phyloP scores from a whole-genome alignment of 2,113 vertebrate species.

The Columbina picui region DNA sequence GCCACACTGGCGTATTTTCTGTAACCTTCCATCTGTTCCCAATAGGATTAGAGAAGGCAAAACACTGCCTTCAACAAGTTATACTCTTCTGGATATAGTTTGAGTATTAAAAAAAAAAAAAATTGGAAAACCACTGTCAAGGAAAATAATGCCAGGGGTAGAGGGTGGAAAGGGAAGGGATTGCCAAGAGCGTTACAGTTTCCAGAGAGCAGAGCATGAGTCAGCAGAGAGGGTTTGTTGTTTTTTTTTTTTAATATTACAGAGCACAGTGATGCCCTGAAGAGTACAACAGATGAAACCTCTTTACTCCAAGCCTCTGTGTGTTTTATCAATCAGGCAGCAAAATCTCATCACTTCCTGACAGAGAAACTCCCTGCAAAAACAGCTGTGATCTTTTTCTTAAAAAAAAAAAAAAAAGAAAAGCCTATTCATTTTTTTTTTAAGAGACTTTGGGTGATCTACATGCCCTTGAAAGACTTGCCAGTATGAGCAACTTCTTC shows the following conservation, averaged over 20 bases:
- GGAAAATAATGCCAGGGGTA: background rate
- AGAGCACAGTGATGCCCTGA: background rate
- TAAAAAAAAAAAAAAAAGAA: too few relatives aligned
- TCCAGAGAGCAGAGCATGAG: conserved; percentile 19
- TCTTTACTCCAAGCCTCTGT: conserved; percentile 40
- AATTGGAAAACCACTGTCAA: background rate
- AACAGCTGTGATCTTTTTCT: conserved; percentile 21
- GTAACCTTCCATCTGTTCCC: background rate
- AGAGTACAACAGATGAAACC: conserved; percentile 29
- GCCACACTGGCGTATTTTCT: background rate
- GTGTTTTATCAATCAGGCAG: conserved; percentile 68
- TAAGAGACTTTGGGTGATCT: background rate
- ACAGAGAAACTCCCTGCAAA: conserved; percentile 25
- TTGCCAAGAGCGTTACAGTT: conserved; percentile 8
- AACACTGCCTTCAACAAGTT: background rate
- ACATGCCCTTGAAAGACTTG: background rate
- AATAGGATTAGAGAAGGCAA: background rate
- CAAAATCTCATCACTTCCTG: conserved; percentile 20
- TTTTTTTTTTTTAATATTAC: background rate
- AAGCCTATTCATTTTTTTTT: background rate
- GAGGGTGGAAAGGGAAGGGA: background rate
- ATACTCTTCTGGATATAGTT: background rate
- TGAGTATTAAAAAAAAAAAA: background rate
- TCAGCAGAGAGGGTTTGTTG: conserved; percentile 16
- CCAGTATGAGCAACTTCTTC: background rate